phyloP scores from a whole-genome alignment of 2,113 vertebrate genomes.

The Bos javanicus region DNA sequence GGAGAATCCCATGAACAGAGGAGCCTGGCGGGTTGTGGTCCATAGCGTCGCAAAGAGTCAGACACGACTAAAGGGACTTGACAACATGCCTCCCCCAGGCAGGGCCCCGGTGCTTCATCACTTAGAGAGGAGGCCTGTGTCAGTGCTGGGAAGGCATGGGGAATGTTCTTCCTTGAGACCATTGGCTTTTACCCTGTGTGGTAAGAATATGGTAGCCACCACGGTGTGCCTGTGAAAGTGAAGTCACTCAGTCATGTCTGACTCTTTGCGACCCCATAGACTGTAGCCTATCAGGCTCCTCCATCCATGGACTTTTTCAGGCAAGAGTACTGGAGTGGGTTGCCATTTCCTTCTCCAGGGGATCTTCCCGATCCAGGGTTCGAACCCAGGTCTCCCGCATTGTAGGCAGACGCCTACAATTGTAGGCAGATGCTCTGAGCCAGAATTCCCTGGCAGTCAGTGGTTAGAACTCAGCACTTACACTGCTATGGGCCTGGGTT shows the following conservation, averaged over 20 bases:
- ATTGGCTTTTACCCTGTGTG: not conserved
- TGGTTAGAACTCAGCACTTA: not conserved
- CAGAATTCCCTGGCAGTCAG: not conserved
- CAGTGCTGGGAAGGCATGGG: not conserved
- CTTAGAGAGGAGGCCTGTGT: not conserved
- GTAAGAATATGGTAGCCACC: not conserved
- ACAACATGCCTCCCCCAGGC: not conserved
- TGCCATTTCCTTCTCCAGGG: no score
- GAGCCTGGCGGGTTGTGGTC: not conserved
- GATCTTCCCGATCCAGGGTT: no score
- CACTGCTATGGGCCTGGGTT: not conserved
- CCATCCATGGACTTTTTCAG: no score
- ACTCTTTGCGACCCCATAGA: no score
- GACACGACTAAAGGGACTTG: not conserved
- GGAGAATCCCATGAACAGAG: not conserved
- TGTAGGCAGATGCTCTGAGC: no score
- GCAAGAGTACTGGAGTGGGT: no score
- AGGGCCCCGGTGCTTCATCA: not conserved
- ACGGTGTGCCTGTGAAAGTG: not conserved
- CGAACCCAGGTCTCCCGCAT: no score
- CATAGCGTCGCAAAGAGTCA: not conserved
- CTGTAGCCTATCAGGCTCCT: no score
- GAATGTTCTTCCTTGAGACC: not conserved
- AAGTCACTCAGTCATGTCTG: no score
- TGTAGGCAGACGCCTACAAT: no score